Percentiles rank a stretch among this genome's conserved stretches.
phyloP scores from a whole-genome alignment of 2,888 invertebrate species.

The Limenitis camilla region DNA sequence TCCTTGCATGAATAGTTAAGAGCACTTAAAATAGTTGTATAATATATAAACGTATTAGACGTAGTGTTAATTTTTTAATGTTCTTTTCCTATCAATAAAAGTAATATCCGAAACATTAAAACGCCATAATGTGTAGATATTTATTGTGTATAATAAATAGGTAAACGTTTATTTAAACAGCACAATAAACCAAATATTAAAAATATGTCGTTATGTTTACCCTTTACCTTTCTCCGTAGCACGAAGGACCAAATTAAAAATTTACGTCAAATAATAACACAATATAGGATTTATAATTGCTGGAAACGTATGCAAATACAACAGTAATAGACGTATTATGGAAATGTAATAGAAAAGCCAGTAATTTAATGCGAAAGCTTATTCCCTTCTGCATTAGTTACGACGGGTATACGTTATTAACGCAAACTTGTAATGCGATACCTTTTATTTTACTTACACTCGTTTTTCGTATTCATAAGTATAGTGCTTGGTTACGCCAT shows the following conservation, averaged over 20 bases:
- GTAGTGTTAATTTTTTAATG: neutral
- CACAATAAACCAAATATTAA: conserved; percentile 64
- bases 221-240: neutral
- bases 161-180: conserved; percentile 51
- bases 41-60: neutral
- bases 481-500: too few relatives aligned
- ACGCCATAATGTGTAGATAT: conserved; percentile 15
- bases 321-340: conserved; percentile 42
- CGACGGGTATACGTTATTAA: conserved; percentile 4
- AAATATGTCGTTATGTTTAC: conserved; percentile 20
- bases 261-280: conserved; percentile 30
- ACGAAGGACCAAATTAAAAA: conserved; percentile 3
- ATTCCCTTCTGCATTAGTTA: conserved; percentile 13
- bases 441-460: neutral
- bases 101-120: neutral
- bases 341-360: conserved; percentile 44
- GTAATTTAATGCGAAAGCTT: conserved; percentile 42
- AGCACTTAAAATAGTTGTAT: neutral
- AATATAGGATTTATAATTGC: conserved; percentile 31
- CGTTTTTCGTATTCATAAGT: too few relatives aligned
- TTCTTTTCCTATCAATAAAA: neutral
- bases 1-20: conserved; percentile 9
- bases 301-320: conserved; percentile 37
- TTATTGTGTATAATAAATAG: conserved; percentile 31
- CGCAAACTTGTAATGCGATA: conserved; percentile 5